phyloP scores from a whole-genome alignment of 2,113 vertebrate genomes.

The Leuciscus idus region DNA sequence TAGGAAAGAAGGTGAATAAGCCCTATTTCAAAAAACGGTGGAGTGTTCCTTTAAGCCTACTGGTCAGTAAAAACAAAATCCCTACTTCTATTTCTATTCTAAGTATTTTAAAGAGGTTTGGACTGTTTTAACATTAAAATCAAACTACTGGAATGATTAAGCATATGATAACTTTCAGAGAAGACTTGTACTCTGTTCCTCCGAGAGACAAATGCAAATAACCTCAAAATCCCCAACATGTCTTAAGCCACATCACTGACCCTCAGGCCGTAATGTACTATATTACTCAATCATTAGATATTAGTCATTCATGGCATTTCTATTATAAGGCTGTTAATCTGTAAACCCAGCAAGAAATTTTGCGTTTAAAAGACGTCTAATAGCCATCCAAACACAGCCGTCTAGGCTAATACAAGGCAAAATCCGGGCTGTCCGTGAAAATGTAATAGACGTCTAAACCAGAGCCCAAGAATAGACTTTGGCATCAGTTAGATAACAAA shows the following conservation, averaged over 20 bases:
- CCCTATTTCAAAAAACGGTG: no score
- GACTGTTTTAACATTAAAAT: background rate
- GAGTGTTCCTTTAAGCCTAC: no score
- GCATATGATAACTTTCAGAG: no score
- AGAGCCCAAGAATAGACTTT: no score
- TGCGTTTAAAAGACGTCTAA: no score
- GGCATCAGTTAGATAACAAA: no score
- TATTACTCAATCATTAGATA: background rate
- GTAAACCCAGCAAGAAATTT: background rate
- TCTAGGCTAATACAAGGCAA: no score
- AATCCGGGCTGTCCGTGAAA: no score
- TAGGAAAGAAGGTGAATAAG: no score
- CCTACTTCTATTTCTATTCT: background rate
- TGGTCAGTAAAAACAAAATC: background rate
- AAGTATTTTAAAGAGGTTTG: background rate
- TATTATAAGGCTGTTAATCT: background rate
- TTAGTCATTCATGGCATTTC: background rate
- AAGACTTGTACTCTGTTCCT: background rate
- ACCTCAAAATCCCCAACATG: background rate
- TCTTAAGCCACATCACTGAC: background rate
- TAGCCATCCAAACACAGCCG: no score
- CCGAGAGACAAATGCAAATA: background rate
- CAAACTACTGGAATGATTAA: background rate
- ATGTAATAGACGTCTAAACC: no score
- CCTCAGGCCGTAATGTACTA: background rate